Base-by-base conservation (phyloP, 2,888 invertebrate species). In the Cynaeus angustus region DNA sequence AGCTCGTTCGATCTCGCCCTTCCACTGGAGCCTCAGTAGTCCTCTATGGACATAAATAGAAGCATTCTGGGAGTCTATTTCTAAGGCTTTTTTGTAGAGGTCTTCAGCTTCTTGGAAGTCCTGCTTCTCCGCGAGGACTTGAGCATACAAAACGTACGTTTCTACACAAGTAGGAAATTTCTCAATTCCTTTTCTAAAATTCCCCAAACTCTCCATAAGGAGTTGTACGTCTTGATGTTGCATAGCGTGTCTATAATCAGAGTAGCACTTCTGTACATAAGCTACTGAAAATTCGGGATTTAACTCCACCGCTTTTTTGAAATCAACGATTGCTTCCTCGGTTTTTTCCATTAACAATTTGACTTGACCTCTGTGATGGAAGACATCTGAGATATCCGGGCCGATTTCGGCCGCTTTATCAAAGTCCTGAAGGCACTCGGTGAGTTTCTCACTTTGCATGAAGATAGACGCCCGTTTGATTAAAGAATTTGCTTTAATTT, bases 341-440 rank as follows among this genome's bases (percentile, higher is more conserved):
- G 95, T 88, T 75, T 92, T 91, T 66, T 96, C 96, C 80, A 95
- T 85, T 52, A 97, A 85, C 72, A 98, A 86, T 81, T 94, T 90
- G 6, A 97, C 92, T 90, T 98, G 91, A 56, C 97, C 98, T 72
- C 97, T 88, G 81, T 98, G 97, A 83, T 97, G 96, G 84, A 94
- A 98, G 59, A 98, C 91, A 83, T 98, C 98, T 14, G 68, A 83
- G 43, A 84, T 95, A 30, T 92, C 87, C 0, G 95, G 90, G 78
- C 95, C 94, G 52, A 96, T 82, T 78, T 90, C 86, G 43, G 92
- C 90, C 30, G 97, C 98, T 74, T 84, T 86, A 10, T 90, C 89
- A 85, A 97, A 97, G 83, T 95, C 95, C 61, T 88, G 89, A 75
- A 96, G 86, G 75, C 94, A 94, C 71, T 90, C 89, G 38, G 91